phyloP scores from a whole-genome alignment of 2,888 invertebrate genomes.

The Seladonia tumulorum region DNA sequence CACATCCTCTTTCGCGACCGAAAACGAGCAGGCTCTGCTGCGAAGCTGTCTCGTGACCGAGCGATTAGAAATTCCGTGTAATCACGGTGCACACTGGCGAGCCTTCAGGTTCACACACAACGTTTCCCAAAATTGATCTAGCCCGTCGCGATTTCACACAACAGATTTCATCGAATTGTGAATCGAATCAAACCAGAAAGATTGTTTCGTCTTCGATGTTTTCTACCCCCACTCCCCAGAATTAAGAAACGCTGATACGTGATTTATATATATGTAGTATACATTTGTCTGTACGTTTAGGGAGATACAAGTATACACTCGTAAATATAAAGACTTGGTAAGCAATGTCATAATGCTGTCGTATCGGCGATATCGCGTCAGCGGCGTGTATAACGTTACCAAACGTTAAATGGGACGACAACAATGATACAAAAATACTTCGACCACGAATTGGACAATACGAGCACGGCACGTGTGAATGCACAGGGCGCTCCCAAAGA shows the following conservation, averaged over 20 bases:
- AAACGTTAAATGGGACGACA: conserved; percentile 76
- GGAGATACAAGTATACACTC: conserved; percentile 13
- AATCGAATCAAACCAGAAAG: not conserved
- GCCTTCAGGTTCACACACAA: conserved; percentile 13
- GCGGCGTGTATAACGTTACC: conserved; percentile 57
- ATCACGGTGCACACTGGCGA: conserved; percentile 35
- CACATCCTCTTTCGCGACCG: conserved; percentile 74
- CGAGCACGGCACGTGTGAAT: conserved; percentile 79
- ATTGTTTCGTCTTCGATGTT: not conserved
- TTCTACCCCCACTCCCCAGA: not conserved
- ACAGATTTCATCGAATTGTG: not conserved
- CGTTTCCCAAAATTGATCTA: not conserved
- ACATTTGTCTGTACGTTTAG: not conserved
- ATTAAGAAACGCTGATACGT: not conserved
- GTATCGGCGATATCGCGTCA: conserved; percentile 65
- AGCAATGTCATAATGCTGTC: conserved; percentile 61
- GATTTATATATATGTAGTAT: not conserved
- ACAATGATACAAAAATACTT: conserved; percentile 76
- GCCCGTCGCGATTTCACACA: not conserved
- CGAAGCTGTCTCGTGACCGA: conserved; percentile 62
- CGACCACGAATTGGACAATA: conserved; percentile 80
- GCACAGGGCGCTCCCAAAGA: not conserved
- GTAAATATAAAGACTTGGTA: conserved; percentile 42
- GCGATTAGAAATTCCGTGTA: conserved; percentile 37
- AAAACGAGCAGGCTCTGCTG: conserved; percentile 62